These are phyloP conservation scores for Meloe dianella DNA, from an alignment of 2,888 invertebrate genomes.

Conservation along the genomic window DNA sequence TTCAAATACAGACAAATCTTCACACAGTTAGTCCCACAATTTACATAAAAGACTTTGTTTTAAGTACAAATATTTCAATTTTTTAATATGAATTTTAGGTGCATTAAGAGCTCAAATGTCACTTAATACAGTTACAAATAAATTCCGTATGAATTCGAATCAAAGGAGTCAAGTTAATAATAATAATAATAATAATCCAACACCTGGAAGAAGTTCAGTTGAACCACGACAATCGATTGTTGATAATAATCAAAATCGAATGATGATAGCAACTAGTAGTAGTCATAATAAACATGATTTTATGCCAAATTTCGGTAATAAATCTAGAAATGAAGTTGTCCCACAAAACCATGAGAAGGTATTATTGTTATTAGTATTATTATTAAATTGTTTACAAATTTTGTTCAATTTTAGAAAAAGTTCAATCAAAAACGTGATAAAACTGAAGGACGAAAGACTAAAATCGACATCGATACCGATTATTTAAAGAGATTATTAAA, in stretches of 20 bases:
- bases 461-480: constrained; percentile 44
- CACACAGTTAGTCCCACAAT: too few species aligned
- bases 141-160: constrained; percentile 1
- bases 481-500: constrained; percentile 49
- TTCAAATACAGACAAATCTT: too few species aligned
- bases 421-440: not conserved
- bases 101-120: constrained; percentile 20
- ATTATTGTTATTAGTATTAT: not conserved
- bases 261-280: not conserved
- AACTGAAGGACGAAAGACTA: constrained; percentile 13
- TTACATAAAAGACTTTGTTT: too few species aligned
- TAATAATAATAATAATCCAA: constrained; percentile 24
- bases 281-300: not conserved
- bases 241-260: constrained; percentile 13
- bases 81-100: too few species aligned
- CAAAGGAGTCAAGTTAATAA: constrained; percentile 22
- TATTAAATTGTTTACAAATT: not conserved
- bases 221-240: not conserved
- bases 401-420: not conserved
- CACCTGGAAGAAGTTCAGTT: constrained; percentile 2
- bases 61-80: too few species aligned
- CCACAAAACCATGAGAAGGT: not conserved
- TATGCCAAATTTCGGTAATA: not conserved
- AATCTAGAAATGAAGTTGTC: not conserved
- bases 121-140: constrained; percentile 12